Percentiles rank a stretch among this genome's conserved stretches.
These are phyloP conservation scores for Tonatia bakeri DNA, from an alignment of 2,113 vertebrate genomes.

Conservation along the genomic window DNA sequence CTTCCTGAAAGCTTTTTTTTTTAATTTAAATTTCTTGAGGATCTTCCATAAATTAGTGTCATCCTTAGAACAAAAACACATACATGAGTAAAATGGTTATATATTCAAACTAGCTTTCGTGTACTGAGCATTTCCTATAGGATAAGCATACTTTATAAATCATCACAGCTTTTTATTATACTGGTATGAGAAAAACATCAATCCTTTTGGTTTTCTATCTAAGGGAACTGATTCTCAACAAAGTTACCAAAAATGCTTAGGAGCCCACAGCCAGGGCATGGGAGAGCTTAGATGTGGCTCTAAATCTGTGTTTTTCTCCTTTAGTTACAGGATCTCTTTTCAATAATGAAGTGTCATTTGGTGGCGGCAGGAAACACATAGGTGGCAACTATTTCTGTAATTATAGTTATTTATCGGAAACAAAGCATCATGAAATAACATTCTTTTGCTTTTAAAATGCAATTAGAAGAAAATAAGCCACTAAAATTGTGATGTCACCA, in stretches of 20 bases:
- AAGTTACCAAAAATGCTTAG: background rate
- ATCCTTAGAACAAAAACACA: background rate
- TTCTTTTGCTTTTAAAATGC: background rate
- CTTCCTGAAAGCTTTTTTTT: conserved; percentile 1
- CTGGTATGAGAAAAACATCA: background rate
- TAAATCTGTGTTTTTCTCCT: background rate
- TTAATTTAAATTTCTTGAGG: background rate
- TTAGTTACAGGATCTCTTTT: background rate
- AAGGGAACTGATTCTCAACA: background rate
- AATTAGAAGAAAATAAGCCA: background rate
- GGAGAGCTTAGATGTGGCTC: background rate
- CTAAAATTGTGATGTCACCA: background rate
- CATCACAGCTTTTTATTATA: background rate
- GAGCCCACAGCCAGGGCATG: background rate
- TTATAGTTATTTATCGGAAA: background rate
- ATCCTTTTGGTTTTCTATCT: background rate
- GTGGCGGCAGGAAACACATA: background rate
- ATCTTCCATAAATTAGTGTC: background rate
- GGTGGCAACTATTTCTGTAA: background rate
- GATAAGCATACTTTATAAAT: background rate
- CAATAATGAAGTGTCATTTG: background rate
- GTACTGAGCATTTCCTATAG: background rate
- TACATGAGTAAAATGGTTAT: background rate
- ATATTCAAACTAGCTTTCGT: conserved; percentile 3
- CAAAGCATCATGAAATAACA: background rate